Percentiles rank a stretch among this genome's conserved stretches.
These are phyloP conservation scores for Dreissena polymorpha DNA, from an alignment of 1,140 invertebrate genomes.

Conservation along the genomic window DNA sequence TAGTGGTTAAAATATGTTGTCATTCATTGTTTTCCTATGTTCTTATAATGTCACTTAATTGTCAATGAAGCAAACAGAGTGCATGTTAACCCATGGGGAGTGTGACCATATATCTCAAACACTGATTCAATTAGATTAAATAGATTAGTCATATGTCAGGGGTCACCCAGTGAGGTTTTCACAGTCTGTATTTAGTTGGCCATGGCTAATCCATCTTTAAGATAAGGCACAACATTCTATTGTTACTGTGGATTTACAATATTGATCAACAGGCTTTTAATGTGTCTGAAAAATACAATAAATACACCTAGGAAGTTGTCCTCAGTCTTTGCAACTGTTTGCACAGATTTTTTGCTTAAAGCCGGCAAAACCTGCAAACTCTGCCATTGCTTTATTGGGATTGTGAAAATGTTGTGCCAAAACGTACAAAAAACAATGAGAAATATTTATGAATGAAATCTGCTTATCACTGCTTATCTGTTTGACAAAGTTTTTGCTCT, in stretches of 20 bases:
- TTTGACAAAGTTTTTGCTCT: no score
- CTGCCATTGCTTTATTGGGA: no score
- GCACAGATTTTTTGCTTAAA: constrained; percentile 6
- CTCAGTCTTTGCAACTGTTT: constrained; percentile 28
- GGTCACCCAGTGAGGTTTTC: background rate
- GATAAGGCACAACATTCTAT: constrained; percentile 48
- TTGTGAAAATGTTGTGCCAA: no score
- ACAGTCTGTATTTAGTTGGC: constrained; percentile 17
- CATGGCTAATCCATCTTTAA: background rate
- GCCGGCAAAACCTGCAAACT: no score
- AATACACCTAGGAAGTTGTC: constrained; percentile 10
- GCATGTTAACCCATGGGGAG: background rate
- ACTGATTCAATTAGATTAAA: constrained; percentile 42
- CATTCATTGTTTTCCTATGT: no score
- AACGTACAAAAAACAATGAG: no score
- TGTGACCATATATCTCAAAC: constrained; percentile 20
- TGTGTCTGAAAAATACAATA: constrained; percentile 40
- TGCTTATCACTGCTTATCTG: no score
- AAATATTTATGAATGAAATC: no score
- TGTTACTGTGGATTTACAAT: constrained; percentile 32
- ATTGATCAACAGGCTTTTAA: constrained; percentile 16
- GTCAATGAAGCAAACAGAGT: no score
- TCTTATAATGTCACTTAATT: no score
- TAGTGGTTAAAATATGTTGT: no score
- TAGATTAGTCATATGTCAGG: constrained; percentile 41